phyloP scores from a whole-genome alignment of 2,888 invertebrate species.

The Limnephilus marmoratus region DNA sequence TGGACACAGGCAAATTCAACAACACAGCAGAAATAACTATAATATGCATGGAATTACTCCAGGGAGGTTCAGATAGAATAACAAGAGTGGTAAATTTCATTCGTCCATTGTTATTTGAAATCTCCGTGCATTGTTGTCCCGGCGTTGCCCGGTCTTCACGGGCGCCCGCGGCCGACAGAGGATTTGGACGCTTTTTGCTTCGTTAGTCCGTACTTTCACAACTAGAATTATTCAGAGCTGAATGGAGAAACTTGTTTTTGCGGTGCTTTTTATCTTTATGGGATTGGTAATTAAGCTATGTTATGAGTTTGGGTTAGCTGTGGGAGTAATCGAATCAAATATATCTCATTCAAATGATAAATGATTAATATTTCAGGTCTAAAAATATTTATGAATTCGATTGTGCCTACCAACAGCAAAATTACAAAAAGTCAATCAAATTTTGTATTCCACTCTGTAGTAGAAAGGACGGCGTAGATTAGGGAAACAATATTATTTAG shows the following conservation, averaged over 20 bases:
- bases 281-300: neutral
- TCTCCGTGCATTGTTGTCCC: constrained; percentile 22
- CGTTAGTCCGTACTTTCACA: constrained; percentile 9
- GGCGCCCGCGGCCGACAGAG: neutral
- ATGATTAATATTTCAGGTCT: neutral
- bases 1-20: neutral
- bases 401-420: too few species aligned
- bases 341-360: neutral
- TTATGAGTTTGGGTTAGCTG: neutral
- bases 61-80: neutral
- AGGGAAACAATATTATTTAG: too few species aligned
- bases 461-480: too few species aligned
- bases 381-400: too few species aligned
- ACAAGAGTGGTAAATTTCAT: neutral
- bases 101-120: constrained; percentile 32
- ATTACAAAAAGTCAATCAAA: too few species aligned
- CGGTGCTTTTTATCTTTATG: neutral
- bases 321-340: neutral
- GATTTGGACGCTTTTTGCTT: constrained; percentile 15
- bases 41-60: neutral
- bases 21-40: neutral
- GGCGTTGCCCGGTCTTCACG: constrained; percentile 7
- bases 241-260: neutral
- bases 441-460: too few species aligned
- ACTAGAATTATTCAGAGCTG: neutral